Conservation (phyloP, 2,113 vertebrate species). For the Ceyx margarethae region DNA sequence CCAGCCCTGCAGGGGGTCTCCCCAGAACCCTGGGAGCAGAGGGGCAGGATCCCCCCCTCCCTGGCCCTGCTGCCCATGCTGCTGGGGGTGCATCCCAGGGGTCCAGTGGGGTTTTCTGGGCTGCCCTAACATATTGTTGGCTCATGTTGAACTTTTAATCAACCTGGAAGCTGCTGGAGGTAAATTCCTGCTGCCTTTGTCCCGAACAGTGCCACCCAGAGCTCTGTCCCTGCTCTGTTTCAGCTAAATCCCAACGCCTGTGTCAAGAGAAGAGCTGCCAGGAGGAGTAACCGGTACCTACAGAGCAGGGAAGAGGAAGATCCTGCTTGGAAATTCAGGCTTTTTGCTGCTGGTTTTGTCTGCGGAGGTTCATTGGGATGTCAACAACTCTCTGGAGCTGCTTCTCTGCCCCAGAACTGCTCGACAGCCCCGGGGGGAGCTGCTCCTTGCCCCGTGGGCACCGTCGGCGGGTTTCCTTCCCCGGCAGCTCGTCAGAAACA, state of each 20-base stretch:
- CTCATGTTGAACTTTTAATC: neutral
- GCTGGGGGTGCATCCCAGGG: too few relatives aligned
- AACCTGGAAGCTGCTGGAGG: neutral
- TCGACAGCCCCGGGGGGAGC: rapidly evolving
- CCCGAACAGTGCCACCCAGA: rapidly evolving
- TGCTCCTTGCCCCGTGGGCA: neutral
- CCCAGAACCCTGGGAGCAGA: too few relatives aligned
- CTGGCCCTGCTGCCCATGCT: too few relatives aligned
- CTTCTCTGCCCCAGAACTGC: neutral
- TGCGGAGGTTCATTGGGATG: neutral
- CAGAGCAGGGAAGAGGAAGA: neutral
- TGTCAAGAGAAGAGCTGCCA: neutral
- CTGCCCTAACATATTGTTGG: neutral
- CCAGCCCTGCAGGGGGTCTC: too few relatives aligned
- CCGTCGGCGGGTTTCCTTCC: neutral
- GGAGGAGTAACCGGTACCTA: rapidly evolving
- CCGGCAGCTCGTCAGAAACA: rapidly evolving
- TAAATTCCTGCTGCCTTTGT: neutral
- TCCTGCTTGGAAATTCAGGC: neutral
- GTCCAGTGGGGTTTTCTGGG: too few relatives aligned
- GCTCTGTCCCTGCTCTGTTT: neutral
- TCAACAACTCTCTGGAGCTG: rapidly evolving
- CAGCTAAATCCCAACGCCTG: neutral
- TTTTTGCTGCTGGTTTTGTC: neutral
- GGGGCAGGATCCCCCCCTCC: too few relatives aligned